Base-by-base conservation (phyloP, 2,888 invertebrate species). In the Bugula neritina region DNA sequence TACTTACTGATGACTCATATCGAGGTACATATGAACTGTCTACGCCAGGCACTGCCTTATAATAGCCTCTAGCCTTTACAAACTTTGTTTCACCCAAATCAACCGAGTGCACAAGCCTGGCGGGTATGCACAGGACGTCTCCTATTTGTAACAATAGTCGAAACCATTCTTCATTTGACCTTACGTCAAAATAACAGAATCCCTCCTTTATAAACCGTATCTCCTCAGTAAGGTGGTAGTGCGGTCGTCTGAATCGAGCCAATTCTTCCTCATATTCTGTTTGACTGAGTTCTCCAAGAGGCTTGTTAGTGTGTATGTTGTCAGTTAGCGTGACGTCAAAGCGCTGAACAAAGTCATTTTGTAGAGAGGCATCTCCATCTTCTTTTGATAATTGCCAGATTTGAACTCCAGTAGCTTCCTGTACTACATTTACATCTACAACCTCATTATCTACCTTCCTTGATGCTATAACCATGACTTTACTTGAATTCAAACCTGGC, bases 261-360 rank as follows among this genome's bases (percentile, higher is more conserved):
- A 63, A 31, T 27, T 63, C 63, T 10, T 21, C 63, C 27, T 63
- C 63, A n/a, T 63, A 63, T 10, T 27, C 63, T 29, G 27, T 27
- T n/a, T 63, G 63, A 31, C 5, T 31, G 29, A 63, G 63, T 10
- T 63, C 63, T 10, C 63, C 63, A 31, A 63, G 63, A 29, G 63
- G 63, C 13, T 5, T 2, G 63, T 63, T 63, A 27, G 63, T 63
- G 2, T 27, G 5, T 17, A 63, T 31, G 10, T 10, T 25, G 27
- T n/a, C 31, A 29, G 63, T 63, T n/a, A 63, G 31, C 3, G 63
- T 63, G 10, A 63, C 31, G 31, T 63, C 63, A 63, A 63, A 63
- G 27, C 63, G 27, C 31, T 25, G 63, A 29, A 27, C 27, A 27
- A 63, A 63, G 17, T 63, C 63, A 13, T 25, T 63, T 3, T 5